These are phyloP conservation scores for Penaeus indicus DNA, from an alignment of 1,140 invertebrate genomes.

Conservation along the genomic window DNA sequence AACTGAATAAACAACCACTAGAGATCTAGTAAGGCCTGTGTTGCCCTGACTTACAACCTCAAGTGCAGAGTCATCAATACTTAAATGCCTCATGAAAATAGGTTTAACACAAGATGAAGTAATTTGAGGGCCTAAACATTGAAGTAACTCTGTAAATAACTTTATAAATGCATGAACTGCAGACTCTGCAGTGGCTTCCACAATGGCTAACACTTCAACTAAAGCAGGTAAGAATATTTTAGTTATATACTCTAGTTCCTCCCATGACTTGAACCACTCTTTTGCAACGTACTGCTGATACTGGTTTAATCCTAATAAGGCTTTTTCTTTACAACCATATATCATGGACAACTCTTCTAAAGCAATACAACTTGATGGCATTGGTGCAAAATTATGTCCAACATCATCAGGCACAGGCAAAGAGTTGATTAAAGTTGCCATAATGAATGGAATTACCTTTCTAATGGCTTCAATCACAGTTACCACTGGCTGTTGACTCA, in stretches of 20 bases:
- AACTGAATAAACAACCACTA: constrained; percentile 75
- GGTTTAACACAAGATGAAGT: constrained; percentile 72
- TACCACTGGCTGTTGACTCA: constrained; percentile 11
- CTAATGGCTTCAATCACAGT: constrained; percentile 44
- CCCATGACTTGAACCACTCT: constrained; percentile 72
- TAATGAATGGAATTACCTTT: constrained; percentile 27
- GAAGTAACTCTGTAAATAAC: constrained; percentile 72
- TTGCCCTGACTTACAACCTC: constrained; percentile 69
- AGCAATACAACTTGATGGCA: constrained; percentile 11
- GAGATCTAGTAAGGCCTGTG: constrained; percentile 71
- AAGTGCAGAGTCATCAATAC: constrained; percentile 70
- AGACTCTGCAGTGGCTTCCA: constrained; percentile 69
- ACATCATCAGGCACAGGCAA: background rate
- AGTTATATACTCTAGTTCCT: constrained; percentile 70
- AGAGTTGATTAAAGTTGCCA: constrained; percentile 41
- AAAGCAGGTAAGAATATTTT: constrained; percentile 69
- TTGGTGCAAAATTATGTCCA: background rate
- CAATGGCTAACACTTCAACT: constrained; percentile 69
- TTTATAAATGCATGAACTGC: constrained; percentile 70
- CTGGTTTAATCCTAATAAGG: constrained; percentile 27
- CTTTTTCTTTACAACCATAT: constrained; percentile 19
- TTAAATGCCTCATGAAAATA: constrained; percentile 72
- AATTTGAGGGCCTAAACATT: constrained; percentile 73
- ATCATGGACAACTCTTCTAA: constrained; percentile 38
- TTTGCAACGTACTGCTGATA: constrained; percentile 70